phyloP scores from a whole-genome alignment of 92 coral and sea anemone species.

The Heliopora coerulea region DNA sequence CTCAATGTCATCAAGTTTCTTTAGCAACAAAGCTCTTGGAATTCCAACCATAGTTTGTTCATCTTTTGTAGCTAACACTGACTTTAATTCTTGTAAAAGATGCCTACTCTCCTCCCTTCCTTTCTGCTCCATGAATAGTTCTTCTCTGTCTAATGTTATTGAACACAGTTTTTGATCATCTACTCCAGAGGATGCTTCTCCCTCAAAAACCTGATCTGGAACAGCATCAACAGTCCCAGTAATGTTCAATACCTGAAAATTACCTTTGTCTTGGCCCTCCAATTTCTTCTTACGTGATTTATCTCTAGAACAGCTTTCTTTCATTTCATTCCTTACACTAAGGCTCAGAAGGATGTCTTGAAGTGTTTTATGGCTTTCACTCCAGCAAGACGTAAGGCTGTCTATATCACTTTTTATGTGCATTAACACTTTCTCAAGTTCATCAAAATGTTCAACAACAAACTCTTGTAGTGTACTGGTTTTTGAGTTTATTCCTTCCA shows the following conservation, averaged over 20 bases:
- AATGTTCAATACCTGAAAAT: conserved; percentile 11
- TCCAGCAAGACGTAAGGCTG: conserved; percentile 68
- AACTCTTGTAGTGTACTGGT: neutral
- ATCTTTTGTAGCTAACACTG: conserved; percentile 70
- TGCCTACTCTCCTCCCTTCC: conserved; percentile 66
- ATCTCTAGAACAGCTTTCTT: conserved; percentile 17
- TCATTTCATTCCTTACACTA: conserved; percentile 1
- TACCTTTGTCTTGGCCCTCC: conserved; percentile 22
- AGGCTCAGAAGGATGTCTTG: conserved; percentile 29
- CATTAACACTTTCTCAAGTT: conserved; percentile 47
- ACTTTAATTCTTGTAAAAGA: conserved; percentile 79
- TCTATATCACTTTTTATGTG: conserved; percentile 65
- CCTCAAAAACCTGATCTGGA: conserved; percentile 80
- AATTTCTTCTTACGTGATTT: neutral
- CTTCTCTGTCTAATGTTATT: conserved; percentile 51
- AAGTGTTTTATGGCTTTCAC: conserved; percentile 62
- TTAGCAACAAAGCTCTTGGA: conserved; percentile 74
- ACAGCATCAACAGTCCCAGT: conserved; percentile 10
- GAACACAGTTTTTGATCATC: conserved; percentile 10
- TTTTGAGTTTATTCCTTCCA: conserved; percentile 39
- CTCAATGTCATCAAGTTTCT: conserved; percentile 16
- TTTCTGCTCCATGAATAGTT: conserved; percentile 61
- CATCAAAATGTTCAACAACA: conserved; percentile 6
- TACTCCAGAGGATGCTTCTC: conserved; percentile 58
- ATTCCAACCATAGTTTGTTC: conserved; percentile 75